Base-by-base conservation (phyloP, 1,140 invertebrate species). In the Aphelinus atriplicis region DNA sequence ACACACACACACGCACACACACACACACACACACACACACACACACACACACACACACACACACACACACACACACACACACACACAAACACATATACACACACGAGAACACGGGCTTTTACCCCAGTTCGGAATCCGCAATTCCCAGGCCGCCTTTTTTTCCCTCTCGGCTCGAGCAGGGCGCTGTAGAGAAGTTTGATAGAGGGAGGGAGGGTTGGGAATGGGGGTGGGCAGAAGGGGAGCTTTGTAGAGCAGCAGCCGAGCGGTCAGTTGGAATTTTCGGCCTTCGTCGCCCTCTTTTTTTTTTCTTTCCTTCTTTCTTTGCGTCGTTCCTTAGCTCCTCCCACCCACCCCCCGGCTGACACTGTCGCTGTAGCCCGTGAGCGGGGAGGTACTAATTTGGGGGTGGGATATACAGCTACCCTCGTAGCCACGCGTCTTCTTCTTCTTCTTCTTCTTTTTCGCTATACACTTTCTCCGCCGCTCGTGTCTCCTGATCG, bases 51-150 rank as follows among this genome's bases (percentile, higher is more conserved):
- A 81, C 78, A 7, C 78, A 77, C 70, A 69, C 77, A 73, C 77
- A 73, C 68, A 77, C 66, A 65, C 43, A 62, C 77, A 81, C 78
- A 9, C 78, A 76, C 67, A 71, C 76, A 60, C 77, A 81, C 78
- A 7, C 78, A 77, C 70, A 69, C 77, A 73, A 77, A 73, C 68
- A 77, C 66, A 65, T 45, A 62, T 75, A 81, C 78, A 9, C 78
- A 76, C 67, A 71, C 76, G 78, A 81, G 78, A 26, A 26, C 26
- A 26, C 64, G 82, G 81, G 82, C 80, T 85, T 86, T 83, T 83
- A 84, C 82, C 82, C 84, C 80, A 84, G 80, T 85, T 85, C 85
- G 83, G 81, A 84, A 82, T 87, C 81, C 79, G 73, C 73, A 75
- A 75, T 75, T 70, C 78, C 81, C 81, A 75, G 72, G 71, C 66